Base-by-base conservation (phyloP, 2,888 invertebrate genomes). In the Pinctada fucata region DNA sequence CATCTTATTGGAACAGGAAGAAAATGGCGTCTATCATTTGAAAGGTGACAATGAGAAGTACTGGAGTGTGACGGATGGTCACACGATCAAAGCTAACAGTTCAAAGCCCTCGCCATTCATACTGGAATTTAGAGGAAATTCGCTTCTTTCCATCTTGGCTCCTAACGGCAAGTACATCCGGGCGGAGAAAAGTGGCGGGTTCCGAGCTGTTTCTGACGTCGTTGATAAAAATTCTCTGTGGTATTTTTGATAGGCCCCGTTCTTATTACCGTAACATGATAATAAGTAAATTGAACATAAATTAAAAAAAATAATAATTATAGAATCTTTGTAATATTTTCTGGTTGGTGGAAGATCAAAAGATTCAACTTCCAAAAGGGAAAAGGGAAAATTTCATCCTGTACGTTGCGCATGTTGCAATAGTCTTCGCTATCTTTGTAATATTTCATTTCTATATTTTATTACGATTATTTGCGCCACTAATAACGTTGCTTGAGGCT, bases 21-120 rank as follows among this genome's bases (percentile, higher is more conserved):
- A 97, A 80, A 96, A 96, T 91, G 98, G 97, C 48, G 94, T 96
- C 79, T 97, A 97, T 75, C 95, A 96, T 93, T 96, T 98, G 93
- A 97, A 97, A 94, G 97, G 97, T 5, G 79, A 79, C 4, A 79
- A 79, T 67, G 73, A 67, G 16, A 79, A 79, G 66, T 79, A 79
- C 51, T 79, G 79, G 79, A 73, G 73, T 31, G 45, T 79, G 4
- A 73, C 63, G 10, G 72, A 52, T 16, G 69, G 64, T 16, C n/a
- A 75, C 47, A 51, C 69, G 0, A 66, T 79, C 10, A 68, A 64
- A 52, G 72, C 79, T 6, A 66, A 67, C 47, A 58, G 79, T 16
- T 51, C 50, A n/a, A 50, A 67, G 6, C 76, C 79, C 13, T 63
- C 47, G 5, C 73, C 76, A 1, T 79, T 79, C 52, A 48, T 69